A percentile compares a stretch with the other conserved stretches of the same genome.
Evolutionary conservation across 2,113 vertebrate genomes (phyloP).

Genomic region (Mesocricetus auratus): DNA sequence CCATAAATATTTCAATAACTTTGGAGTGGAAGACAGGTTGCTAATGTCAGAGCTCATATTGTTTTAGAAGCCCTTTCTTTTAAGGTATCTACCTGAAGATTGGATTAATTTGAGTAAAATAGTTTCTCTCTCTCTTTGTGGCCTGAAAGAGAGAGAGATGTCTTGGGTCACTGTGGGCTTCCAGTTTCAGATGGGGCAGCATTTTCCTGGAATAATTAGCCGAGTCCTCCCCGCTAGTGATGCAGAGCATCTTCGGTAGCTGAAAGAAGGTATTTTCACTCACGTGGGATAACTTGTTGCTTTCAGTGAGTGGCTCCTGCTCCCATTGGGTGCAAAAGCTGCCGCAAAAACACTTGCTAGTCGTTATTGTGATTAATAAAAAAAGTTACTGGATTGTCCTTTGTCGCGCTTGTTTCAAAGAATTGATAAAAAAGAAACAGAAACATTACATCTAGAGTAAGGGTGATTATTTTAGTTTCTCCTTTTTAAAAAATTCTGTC

Average conservation of each 20-base stretch:
- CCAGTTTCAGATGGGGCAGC: slow-evolving; percentile 75
- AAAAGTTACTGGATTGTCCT: slow-evolving; percentile 31
- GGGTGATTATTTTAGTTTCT: slow-evolving; percentile 40
- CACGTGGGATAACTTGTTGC: slow-evolving; percentile 72
- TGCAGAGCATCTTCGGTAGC: slow-evolving; percentile 54
- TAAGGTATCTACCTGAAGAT: slow-evolving; percentile 74
- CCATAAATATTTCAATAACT: slow-evolving; percentile 52
- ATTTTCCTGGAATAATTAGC: slow-evolving; percentile 74
- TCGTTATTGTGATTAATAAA: slow-evolving; percentile 30
- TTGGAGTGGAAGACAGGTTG: slow-evolving; percentile 54
- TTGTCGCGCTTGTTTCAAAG: slow-evolving; percentile 49
- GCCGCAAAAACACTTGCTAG: slow-evolving; percentile 57
- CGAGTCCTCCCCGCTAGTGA: slow-evolving; percentile 54
- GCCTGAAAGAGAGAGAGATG: slow-evolving; percentile 67
- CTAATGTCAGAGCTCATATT: slow-evolving; percentile 61
- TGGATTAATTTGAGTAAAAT: slow-evolving; percentile 78
- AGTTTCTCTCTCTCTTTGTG: slow-evolving; percentile 29
- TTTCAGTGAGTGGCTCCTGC: slow-evolving; percentile 74
- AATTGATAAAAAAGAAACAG: slow-evolving; percentile 2
- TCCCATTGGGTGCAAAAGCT: background rate
- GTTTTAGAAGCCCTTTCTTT: slow-evolving; percentile 62
- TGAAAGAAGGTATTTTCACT: slow-evolving; percentile 56
- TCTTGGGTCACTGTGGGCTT: slow-evolving; percentile 73
- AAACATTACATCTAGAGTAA: slow-evolving; percentile 48
- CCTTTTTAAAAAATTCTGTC: slow-evolving; percentile 36